These are phyloP conservation scores for Tenualosa thibaudeaui DNA, from an alignment of 2,797 vertebrate genomes.

Conservation along the genomic window DNA sequence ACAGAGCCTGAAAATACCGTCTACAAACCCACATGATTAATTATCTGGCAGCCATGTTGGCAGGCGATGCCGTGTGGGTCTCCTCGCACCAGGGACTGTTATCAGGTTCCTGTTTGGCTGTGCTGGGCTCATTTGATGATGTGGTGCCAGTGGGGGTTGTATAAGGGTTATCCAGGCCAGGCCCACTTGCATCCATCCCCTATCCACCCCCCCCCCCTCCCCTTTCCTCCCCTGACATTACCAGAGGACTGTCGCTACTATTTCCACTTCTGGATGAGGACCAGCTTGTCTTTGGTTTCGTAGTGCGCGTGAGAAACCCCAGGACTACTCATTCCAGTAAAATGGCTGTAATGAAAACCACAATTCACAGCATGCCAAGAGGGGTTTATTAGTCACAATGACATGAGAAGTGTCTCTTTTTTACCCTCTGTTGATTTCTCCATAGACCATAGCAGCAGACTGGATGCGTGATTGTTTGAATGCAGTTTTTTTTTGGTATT, in stretches of 20 bases:
- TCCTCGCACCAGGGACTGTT: conserved; percentile 8
- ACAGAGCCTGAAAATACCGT: not conserved
- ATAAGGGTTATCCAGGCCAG: conserved; percentile 7
- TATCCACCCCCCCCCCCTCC: not conserved
- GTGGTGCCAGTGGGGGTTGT: not conserved
- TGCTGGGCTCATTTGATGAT: not conserved
- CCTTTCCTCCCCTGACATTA: not conserved
- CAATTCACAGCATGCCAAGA: conserved; percentile 8
- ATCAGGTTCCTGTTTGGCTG: conserved; percentile 20
- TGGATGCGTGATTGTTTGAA: not conserved
- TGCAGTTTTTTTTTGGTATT: not conserved
- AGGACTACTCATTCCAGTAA: not conserved
- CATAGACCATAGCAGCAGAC: not conserved
- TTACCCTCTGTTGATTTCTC: not conserved
- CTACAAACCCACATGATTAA: conserved; percentile 22
- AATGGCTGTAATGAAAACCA: conserved; percentile 23
- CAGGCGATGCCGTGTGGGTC: not conserved
- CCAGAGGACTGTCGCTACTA: not conserved
- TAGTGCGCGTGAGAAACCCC: conserved; percentile 18
- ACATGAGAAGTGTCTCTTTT: not conserved
- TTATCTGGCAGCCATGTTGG: conserved; percentile 17
- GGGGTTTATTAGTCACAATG: not conserved
- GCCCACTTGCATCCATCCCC: not conserved
- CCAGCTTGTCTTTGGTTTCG: conserved; percentile 14
- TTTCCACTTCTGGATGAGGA: conserved; percentile 7